Conservation (phyloP, 1,140 invertebrate species). For the Antheraea pernyi region DNA sequence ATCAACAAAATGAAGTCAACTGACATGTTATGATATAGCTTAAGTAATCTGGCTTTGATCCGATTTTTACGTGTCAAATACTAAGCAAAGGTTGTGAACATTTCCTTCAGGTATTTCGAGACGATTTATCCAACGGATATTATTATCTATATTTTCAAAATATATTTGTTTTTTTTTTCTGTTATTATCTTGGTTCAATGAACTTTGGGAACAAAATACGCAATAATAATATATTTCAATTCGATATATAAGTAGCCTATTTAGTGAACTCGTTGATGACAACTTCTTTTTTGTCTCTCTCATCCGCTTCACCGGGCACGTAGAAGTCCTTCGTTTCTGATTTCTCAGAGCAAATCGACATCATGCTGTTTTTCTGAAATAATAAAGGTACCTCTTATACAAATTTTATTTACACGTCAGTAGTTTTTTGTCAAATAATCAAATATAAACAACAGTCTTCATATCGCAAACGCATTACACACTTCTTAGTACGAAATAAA, state of each 20-base stretch:
- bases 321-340: conserved; percentile 52
- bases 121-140: not conserved
- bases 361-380: conserved; percentile 20
- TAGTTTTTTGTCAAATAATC: no score
- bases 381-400: conserved; percentile 8
- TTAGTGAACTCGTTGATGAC: not conserved
- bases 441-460: no score
- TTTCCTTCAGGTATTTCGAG: no score
- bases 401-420: not conserved
- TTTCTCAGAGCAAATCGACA: conserved; percentile 10
- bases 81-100: not conserved
- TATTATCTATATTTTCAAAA: not conserved
- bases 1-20: no score
- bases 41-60: no score
- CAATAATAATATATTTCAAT: not conserved
- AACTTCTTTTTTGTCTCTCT: not conserved
- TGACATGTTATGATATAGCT: no score
- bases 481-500: no score
- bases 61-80: no score
- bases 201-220: not conserved
- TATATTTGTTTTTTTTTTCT: not conserved
- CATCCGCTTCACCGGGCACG: conserved; percentile 37
- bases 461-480: no score
- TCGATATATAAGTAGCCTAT: not conserved
- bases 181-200: not conserved